Evolutionary conservation across 2,888 invertebrate species (phyloP).

Genomic region (Dexiosoma caninum): DNA sequence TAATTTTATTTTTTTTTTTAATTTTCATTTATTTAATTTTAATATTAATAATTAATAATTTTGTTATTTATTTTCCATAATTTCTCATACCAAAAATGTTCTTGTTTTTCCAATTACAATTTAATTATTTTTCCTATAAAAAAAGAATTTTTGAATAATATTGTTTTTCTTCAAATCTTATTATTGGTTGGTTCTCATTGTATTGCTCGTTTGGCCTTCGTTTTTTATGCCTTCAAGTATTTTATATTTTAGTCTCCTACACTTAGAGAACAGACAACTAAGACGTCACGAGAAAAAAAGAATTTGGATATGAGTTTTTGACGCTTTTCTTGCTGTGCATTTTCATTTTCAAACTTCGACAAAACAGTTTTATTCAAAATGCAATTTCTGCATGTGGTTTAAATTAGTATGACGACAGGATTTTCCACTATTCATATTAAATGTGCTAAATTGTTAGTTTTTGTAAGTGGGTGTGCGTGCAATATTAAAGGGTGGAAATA

Average conservation of each 20-base stretch:
- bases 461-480: neutral
- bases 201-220: neutral
- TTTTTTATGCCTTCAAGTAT: neutral
- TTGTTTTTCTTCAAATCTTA: neutral
- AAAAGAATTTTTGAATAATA: too few species aligned
- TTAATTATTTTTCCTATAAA: too few species aligned
- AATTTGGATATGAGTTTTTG: neutral
- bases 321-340: neutral
- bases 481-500: neutral
- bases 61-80: too few species aligned
- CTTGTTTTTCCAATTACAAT: too few species aligned
- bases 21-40: too few species aligned
- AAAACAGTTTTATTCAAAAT: constrained; percentile 31
- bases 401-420: constrained; percentile 34
- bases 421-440: constrained; percentile 4
- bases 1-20: too few species aligned
- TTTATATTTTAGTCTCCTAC: neutral
- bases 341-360: neutral
- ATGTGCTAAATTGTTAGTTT: neutral
- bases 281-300: neutral
- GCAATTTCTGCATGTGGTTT: constrained; percentile 52
- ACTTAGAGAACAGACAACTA: neutral
- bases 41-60: too few species aligned
- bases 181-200: neutral
- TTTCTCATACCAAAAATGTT: too few species aligned